phyloP scores from a whole-genome alignment of 2,888 invertebrate species.

The Macrophya alboannulata region DNA sequence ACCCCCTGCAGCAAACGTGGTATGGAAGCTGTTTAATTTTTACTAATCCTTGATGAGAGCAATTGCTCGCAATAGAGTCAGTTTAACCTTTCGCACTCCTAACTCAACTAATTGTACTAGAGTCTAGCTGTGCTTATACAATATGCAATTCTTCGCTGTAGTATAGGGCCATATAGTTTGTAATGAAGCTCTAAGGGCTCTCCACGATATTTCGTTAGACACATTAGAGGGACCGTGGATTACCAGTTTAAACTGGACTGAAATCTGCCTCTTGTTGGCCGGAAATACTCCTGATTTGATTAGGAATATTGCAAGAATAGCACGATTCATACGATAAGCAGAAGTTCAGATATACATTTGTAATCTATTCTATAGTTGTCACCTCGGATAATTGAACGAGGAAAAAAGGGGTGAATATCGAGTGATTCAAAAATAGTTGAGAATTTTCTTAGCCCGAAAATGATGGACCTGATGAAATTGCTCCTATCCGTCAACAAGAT shows the following conservation, averaged over 20 bases:
- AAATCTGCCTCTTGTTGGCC: background rate
- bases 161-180: background rate
- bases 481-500: constrained; percentile 25
- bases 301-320: background rate
- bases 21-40: background rate
- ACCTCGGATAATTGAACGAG: background rate
- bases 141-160: background rate
- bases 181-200: background rate
- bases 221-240: background rate
- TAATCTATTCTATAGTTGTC: background rate
- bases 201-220: background rate
- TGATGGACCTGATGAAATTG: constrained; percentile 43
- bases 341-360: background rate
- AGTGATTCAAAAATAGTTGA: background rate
- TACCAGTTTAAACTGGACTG: background rate
- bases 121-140: background rate
- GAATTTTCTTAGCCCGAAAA: background rate
- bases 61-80: constrained; percentile 1
- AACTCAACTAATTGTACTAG: background rate
- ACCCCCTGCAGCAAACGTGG: background rate
- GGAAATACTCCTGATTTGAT: background rate
- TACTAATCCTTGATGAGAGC: background rate
- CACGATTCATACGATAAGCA: background rate
- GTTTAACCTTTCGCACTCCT: constrained; percentile 15
- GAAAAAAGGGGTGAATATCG: background rate